These are phyloP conservation scores for Eurytoma adleriae DNA, from an alignment of 2,888 invertebrate genomes.

Conservation along the genomic window DNA sequence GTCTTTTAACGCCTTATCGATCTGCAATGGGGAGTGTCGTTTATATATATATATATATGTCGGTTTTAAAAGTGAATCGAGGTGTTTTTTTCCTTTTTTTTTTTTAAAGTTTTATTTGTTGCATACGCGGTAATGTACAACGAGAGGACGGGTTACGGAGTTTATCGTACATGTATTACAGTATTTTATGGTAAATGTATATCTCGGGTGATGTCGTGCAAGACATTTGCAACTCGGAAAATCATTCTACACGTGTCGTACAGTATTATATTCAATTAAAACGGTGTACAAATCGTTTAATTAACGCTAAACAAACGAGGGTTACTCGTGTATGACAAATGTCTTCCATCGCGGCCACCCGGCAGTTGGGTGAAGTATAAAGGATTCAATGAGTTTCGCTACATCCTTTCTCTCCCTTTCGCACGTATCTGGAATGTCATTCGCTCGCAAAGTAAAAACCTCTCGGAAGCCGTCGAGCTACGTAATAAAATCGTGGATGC, in stretches of 20 bases:
- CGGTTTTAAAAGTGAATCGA: conserved; percentile 3
- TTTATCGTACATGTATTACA: conserved; percentile 45
- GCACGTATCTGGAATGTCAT: conserved; percentile 49
- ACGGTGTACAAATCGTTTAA: too few species aligned
- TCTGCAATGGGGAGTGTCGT: conserved; percentile 18
- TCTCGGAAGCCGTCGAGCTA: conserved; percentile 1
- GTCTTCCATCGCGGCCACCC: background rate
- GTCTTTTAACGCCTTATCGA: conserved; percentile 34
- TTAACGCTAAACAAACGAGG: too few species aligned
- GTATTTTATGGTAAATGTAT: conserved; percentile 9
- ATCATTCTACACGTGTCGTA: too few species aligned
- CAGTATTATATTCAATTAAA: too few species aligned
- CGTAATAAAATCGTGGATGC: background rate
- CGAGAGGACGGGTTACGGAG: conserved; percentile 50
- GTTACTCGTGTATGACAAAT: background rate
- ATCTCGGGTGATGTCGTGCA: too few species aligned
- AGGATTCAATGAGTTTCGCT: conserved; percentile 1
- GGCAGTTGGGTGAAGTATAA: background rate
- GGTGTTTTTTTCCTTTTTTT: background rate
- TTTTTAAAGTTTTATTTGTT: background rate
- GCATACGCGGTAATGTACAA: conserved; percentile 40
- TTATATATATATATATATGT: background rate
- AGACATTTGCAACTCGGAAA: too few species aligned
- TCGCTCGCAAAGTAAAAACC: conserved; percentile 27
- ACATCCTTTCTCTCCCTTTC: conserved; percentile 7